Conservation (phyloP, 2,113 vertebrate genomes). For the Progne subis region DNA sequence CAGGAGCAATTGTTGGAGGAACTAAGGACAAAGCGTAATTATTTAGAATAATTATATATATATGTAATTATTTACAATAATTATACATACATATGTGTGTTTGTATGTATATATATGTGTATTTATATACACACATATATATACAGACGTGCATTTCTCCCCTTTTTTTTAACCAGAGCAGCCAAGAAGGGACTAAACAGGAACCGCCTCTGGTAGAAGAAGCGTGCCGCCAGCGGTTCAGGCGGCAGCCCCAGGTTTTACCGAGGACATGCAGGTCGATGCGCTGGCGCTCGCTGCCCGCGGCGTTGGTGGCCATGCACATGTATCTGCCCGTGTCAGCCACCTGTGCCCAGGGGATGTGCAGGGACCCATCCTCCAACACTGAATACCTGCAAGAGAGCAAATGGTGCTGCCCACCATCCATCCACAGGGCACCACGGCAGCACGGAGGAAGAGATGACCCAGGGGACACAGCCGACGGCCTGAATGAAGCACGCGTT, state of each 20-base stretch:
- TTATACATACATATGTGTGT: no score
- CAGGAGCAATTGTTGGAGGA: conserved; percentile 81
- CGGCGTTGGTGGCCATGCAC: conserved; percentile 91
- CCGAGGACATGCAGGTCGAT: conserved; percentile 90
- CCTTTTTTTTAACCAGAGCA: neutral
- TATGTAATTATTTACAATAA: no score
- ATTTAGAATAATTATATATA: neutral
- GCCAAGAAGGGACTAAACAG: neutral
- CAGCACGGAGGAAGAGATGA: neutral
- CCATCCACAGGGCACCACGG: neutral
- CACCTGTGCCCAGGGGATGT: conserved; percentile 81
- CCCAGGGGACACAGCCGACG: neutral
- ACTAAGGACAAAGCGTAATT: conserved; percentile 74
- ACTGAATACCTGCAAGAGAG: conserved; percentile 80
- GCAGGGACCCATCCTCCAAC: conserved; percentile 85
- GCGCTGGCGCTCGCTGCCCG: conserved; percentile 85
- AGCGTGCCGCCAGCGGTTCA: accelerated
- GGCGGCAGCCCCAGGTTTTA: conserved; percentile 43
- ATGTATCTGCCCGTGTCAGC: conserved; percentile 87
- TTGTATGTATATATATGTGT: no score
- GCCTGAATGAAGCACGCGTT: neutral
- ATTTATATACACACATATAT: no score
- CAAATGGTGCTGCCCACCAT: accelerated
- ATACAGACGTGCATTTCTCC: no score
- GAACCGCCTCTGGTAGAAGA: neutral